These are phyloP conservation scores for Cairina moschata DNA, from an alignment of 2,113 vertebrate genomes.

Conservation along the genomic window DNA sequence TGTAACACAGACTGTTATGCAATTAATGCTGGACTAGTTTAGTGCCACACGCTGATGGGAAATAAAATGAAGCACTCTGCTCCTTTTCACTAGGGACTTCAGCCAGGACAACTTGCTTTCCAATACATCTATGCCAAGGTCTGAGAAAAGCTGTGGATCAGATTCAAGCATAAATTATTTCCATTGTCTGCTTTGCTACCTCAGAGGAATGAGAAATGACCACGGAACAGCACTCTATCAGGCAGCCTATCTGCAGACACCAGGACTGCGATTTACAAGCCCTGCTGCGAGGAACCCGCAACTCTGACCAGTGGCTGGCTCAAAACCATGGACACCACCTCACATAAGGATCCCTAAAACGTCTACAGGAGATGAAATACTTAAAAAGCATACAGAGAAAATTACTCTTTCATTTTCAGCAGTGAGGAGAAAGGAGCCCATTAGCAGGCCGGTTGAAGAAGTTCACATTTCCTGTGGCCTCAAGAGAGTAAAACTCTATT, in stretches of 20 bases:
- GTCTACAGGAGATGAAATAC: neutral
- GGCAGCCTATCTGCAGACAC: constrained; percentile 3
- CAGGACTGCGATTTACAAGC: neutral
- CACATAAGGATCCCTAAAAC: neutral
- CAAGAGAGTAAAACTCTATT: neutral
- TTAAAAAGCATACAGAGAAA: neutral
- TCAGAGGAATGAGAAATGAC: constrained; percentile 4
- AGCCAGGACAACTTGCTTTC: constrained; percentile 16
- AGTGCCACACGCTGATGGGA: neutral
- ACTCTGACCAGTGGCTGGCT: neutral
- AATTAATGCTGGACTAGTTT: constrained; percentile 16
- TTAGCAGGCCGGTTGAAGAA: neutral
- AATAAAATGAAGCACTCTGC: neutral
- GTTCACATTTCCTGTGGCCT: neutral
- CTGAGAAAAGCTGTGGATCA: constrained; percentile 14
- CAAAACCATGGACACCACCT: neutral
- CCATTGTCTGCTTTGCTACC: constrained; percentile 19
- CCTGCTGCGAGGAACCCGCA: neutral
- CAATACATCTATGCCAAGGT: neutral
- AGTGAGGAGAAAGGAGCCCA: neutral
- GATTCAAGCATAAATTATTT: constrained; percentile 30
- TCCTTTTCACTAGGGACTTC: neutral
- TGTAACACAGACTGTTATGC: neutral
- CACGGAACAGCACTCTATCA: neutral
- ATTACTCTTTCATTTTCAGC: neutral